Evolutionary conservation across 2,113 vertebrate species (phyloP).

Genomic region (Sphaerodactylus townsendi): DNA sequence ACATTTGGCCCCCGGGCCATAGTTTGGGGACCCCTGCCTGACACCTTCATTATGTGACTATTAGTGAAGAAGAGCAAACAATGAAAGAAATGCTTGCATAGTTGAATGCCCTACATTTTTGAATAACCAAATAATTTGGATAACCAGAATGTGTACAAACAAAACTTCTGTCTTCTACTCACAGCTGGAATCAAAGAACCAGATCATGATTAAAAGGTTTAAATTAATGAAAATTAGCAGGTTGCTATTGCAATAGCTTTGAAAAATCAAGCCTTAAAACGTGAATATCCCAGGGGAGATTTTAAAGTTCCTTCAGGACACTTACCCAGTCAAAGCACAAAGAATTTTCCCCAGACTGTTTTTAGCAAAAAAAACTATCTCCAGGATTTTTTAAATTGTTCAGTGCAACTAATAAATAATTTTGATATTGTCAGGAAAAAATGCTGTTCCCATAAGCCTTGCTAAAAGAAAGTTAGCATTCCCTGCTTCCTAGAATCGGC

Average conservation of each 20-base stretch:
- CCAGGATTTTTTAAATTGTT: slow-evolving; percentile 21
- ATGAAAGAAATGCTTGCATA: too few relatives aligned
- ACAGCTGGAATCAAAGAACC: too few relatives aligned
- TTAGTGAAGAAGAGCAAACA: too few relatives aligned
- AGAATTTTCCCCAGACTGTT: slow-evolving; percentile 4
- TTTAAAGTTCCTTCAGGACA: slow-evolving; percentile 11
- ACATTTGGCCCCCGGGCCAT: too few relatives aligned
- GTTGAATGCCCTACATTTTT: too few relatives aligned
- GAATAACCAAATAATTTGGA: too few relatives aligned
- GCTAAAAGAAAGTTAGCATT: slow-evolving; percentile 41
- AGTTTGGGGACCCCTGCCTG: too few relatives aligned
- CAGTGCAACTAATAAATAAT: slow-evolving; percentile 39
- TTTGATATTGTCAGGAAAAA: slow-evolving; percentile 30
- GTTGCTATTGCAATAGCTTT: neutral
- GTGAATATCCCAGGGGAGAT: neutral
- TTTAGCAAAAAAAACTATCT: slow-evolving; percentile 15
- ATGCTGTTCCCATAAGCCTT: slow-evolving; percentile 32
- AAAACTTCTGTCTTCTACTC: too few relatives aligned
- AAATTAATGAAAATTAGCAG: neutral
- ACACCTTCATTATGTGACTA: too few relatives aligned
- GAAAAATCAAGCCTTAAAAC: neutral
- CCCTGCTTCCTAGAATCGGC: slow-evolving; percentile 8
- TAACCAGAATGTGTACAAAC: too few relatives aligned
- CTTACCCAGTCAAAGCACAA: neutral
- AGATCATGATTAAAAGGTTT: neutral